These are phyloP conservation scores for Phaetusa simplex DNA, from an alignment of 2,113 vertebrate species.

Conservation along the genomic window DNA sequence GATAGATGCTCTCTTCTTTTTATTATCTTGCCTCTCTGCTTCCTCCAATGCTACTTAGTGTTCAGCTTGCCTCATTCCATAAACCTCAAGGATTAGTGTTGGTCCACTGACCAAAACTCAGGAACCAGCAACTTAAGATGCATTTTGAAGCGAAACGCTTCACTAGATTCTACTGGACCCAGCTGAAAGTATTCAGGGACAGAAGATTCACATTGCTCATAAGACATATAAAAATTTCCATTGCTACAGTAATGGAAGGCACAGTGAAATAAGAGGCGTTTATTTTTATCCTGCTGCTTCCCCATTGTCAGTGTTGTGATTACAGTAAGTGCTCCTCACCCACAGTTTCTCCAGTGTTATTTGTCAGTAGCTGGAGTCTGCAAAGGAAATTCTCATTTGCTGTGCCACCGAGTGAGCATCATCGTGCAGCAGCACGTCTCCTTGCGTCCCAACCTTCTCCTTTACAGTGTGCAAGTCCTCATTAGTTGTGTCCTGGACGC, in stretches of 20 bases:
- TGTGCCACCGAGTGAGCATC: background rate
- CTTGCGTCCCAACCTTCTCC: background rate
- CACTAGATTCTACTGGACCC: background rate
- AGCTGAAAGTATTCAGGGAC: background rate
- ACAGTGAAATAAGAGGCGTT: background rate
- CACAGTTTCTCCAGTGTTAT: background rate
- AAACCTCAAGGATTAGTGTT: background rate
- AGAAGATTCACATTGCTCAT: background rate
- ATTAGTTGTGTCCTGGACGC: background rate
- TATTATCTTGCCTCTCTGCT: background rate
- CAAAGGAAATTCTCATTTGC: background rate
- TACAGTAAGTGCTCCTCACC: background rate
- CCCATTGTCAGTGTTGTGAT: background rate
- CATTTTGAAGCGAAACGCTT: background rate
- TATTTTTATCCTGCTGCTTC: conserved; percentile 1
- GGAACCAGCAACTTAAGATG: background rate
- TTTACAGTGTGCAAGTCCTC: background rate
- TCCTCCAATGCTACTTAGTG: background rate
- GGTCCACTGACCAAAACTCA: background rate
- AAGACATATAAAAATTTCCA: background rate
- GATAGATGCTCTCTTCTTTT: background rate
- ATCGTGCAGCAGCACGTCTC: background rate
- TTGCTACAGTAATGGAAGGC: background rate
- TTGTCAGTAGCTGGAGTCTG: background rate
- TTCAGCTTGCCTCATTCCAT: background rate